Evolutionary conservation across 2,888 invertebrate species (phyloP), one percentile per base, ranked within the genome.

Genomic region (Lasioglossum lativentre): DNA sequence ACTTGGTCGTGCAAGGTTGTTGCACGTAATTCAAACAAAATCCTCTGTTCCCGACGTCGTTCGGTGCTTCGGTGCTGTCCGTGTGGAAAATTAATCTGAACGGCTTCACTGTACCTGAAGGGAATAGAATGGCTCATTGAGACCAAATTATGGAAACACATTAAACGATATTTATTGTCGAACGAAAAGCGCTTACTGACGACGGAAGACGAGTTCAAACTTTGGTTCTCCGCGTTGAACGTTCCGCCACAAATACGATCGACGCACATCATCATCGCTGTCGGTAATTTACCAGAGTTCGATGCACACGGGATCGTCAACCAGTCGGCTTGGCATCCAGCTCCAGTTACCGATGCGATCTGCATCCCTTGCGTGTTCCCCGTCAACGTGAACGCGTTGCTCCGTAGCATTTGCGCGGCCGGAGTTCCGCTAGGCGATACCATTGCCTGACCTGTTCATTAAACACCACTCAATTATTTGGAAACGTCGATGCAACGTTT

Each of bases 231-330:
- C 1, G 96, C 96, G 78, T 97, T 97, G 90, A 98, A 97, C 0
- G 97, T 97, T 4, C 98, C 98, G 0, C 98, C 98, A 91, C 98
- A 98, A 59, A 98, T 96, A 79, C 98, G 96, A 95, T 98, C 98
- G 4, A 97, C 97, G 91, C 97, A 98, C 0, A 96, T 96, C 63
- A 96, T 96, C 72, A 96, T 96, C 0, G 96, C 96, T 56, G 96
- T 96, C 6, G 94, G 93, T 8, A 95, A 93, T 81, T 97, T 95
- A 4, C 97, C 97, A 34, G 97, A 96, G 92, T 97, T 97, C 38
- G 96, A 96, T 0, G 97, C 97, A 93, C 98, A 98, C 0, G 98
- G 98, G 70, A 98, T 97, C 82, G 97, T 95, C 6, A 98, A 95
- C 97, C 98, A 98, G 94, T 98, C 98, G 74, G 97, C 96, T 83